phyloP scores from a whole-genome alignment of 1,140 invertebrate species.

The Drosophila orena region DNA sequence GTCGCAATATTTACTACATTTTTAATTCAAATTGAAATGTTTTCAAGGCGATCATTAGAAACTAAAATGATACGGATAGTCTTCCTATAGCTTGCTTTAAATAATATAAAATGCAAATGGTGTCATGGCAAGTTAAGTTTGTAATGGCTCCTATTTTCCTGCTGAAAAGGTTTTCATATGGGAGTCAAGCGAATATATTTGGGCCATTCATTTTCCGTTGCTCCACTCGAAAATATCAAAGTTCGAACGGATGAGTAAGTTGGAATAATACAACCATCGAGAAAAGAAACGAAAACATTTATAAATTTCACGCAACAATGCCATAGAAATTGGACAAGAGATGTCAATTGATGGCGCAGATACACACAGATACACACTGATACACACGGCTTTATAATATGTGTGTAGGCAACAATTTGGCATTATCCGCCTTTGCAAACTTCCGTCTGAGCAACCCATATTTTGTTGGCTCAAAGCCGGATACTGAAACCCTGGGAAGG shows the following conservation, averaged over 20 bases:
- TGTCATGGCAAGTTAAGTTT: too few relatives aligned
- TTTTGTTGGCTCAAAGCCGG: conserved; percentile 20
- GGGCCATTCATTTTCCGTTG: conserved; percentile 9
- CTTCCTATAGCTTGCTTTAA: neutral
- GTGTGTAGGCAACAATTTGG: conserved; percentile 56
- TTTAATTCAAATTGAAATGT: conserved; percentile 61
- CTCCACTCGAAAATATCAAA: conserved; percentile 9
- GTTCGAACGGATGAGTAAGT: conserved; percentile 13
- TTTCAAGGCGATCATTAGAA: conserved; percentile 17
- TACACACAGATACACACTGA: neutral
- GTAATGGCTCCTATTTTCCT: too few relatives aligned
- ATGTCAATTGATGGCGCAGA: conserved; percentile 19
- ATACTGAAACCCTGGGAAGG: conserved; percentile 40
- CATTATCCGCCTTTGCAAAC: conserved; percentile 24
- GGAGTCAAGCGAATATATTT: conserved; percentile 9
- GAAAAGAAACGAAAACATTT: conserved; percentile 33
- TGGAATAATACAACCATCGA: conserved; percentile 11
- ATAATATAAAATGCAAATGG: too few relatives aligned
- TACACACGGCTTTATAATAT: conserved; percentile 16
- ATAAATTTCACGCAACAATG: conserved; percentile 65
- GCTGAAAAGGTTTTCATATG: too few relatives aligned
- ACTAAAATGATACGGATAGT: too few relatives aligned
- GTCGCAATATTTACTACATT: conserved; percentile 60
- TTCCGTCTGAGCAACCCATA: conserved; percentile 19
- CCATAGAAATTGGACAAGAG: conserved; percentile 32